Evolutionary conservation across 2,113 vertebrate species (phyloP), one percentile per base, ranked within the genome.

Genomic region (Rana temporaria): DNA sequence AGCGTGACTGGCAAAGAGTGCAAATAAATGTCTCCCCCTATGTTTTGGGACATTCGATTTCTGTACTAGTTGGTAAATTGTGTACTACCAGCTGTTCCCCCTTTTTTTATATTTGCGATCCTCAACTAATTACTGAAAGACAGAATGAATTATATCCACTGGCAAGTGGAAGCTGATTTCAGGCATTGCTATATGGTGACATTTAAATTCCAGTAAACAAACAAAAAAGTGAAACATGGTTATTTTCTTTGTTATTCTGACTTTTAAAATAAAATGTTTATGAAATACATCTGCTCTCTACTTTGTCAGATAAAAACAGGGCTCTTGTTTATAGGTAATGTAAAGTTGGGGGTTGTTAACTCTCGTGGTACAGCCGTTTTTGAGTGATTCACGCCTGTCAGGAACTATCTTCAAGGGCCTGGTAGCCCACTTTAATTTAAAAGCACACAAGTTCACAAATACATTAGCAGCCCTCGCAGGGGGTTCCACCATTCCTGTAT

Each of bases 71-170:
- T 77, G 73, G 59, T 77, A 64, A 22, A 78, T 22, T 42, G 66
- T 55, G 63, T 17, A 26, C 76, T 78, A 24, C 24, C 63, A 78
- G 42, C 60, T 78, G 22, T 78, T 66, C 42, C 42, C 53, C 55
- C 22, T 78, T 78, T 65, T 65, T 38, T 11, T 65, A 42, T 78
- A 78, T 66, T 55, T 78, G 22, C 60, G 48, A 55, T 78, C 60
- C 55, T 30, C 38, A 78, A 66, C 63, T 62, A 78, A 66, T 66
- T 77, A 64, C 20, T 18, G 59, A 66, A 32, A 48, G 55, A 78
- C 76, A 78, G 53, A 53, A 78, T 66, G 63, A 78, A 78, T 32
- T 78, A 56, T 48, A 78, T 78, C 60, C 63, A 32, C 66, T 66
- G 76, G 62, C 76, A 78, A 78, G 42, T 66, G 11, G 17, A 56